Percentiles rank a stretch among this genome's conserved stretches.
Evolutionary conservation across 2,888 invertebrate species (phyloP).

Genomic region (Eubasilissa splendida): DNA sequence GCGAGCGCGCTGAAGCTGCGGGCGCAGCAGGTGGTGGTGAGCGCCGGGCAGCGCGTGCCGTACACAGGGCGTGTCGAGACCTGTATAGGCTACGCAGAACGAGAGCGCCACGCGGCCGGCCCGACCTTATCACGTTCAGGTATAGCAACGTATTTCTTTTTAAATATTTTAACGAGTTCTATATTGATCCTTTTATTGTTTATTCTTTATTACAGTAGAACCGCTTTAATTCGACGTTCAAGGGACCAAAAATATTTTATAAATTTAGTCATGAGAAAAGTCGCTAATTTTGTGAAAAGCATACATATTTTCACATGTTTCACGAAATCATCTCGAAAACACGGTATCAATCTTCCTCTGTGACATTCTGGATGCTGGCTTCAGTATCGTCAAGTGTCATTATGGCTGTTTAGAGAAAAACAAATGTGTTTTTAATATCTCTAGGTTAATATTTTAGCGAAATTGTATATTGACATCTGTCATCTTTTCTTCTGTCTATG

Average conservation of each 20-base stretch:
- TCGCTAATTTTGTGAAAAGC: no score
- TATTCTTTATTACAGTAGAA: not conserved
- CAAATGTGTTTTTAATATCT: no score
- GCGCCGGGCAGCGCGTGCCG: constrained; percentile 82
- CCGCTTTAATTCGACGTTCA: not conserved
- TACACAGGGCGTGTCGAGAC: constrained; percentile 91
- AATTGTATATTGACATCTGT: no score
- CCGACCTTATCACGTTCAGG: constrained; percentile 94
- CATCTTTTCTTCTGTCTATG: no score
- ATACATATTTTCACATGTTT: no score
- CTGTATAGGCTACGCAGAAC: constrained; percentile 92
- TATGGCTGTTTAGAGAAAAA: no score
- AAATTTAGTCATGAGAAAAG: no score
- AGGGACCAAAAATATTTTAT: not conserved
- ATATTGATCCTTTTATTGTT: not conserved
- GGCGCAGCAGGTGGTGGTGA: constrained; percentile 77
- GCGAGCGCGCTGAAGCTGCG: constrained; percentile 62
- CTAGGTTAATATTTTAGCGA: no score
- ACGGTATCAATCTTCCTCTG: no score
- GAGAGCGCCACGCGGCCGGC: constrained; percentile 89
- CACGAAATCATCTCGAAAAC: no score
- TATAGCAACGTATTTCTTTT: constrained; percentile 62
- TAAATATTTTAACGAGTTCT: constrained; percentile 59
- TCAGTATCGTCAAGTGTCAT: no score
- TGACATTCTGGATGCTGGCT: no score